These are phyloP conservation scores for Neotoma lepida DNA, from an alignment of 2,113 vertebrate species.

Conservation along the genomic window DNA sequence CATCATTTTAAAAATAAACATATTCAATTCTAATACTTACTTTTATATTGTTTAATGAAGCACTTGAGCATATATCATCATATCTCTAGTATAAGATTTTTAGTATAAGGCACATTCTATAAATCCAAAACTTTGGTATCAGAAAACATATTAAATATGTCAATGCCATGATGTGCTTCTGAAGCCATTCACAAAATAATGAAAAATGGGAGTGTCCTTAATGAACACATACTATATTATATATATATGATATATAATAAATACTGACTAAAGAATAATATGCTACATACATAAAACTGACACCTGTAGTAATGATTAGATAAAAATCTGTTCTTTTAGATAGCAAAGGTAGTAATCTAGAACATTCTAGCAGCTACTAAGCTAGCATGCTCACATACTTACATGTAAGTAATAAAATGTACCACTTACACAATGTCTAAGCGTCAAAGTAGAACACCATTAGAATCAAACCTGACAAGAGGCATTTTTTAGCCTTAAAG, in stretches of 20 bases:
- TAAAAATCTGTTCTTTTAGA: constrained; percentile 38
- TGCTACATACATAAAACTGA: constrained; percentile 22
- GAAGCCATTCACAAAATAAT: constrained; percentile 52
- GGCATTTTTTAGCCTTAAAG: constrained; percentile 48
- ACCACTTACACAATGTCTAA: constrained; percentile 21
- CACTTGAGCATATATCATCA: not conserved
- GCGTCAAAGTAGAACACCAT: constrained; percentile 30
- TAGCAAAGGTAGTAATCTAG: constrained; percentile 27
- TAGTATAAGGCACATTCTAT: constrained; percentile 1
- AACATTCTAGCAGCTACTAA: constrained; percentile 46
- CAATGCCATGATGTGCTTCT: not conserved
- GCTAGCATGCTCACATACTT: not conserved
- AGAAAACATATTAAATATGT: constrained; percentile 53
- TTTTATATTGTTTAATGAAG: constrained; percentile 56
- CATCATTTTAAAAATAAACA: constrained; percentile 40
- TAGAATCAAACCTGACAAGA: constrained; percentile 30
- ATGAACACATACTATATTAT: not conserved
- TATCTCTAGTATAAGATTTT: not conserved
- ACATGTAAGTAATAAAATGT: constrained; percentile 33
- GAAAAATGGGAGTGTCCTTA: constrained; percentile 9
- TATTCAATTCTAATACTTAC: not conserved
- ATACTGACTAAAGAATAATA: constrained; percentile 33
- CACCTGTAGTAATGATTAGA: constrained; percentile 50
- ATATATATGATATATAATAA: not conserved
- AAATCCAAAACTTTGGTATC: not conserved